Evolutionary conservation across 2,113 vertebrate genomes (phyloP), one percentile per base, ranked within the genome.

Genomic region (Macroglossus sobrinus): DNA sequence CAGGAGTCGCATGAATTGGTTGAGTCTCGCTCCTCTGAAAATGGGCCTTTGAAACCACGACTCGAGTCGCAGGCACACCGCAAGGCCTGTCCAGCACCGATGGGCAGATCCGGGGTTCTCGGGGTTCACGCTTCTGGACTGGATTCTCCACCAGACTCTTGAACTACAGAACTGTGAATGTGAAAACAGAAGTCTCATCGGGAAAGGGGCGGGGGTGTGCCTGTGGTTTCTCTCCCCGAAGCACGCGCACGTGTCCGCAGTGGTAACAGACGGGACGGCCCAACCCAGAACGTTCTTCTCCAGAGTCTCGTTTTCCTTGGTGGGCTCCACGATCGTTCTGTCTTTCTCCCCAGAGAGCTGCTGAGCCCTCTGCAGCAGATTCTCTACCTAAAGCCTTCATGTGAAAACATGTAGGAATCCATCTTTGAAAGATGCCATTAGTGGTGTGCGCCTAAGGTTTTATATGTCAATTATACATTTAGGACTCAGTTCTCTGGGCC

Each of bases 21-120:
- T 97, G 96, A 95, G 68, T 96, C 87, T 96, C 87, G 79, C 43
- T 97, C 80, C 79, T 98, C 96, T 95, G 91, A 97, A 98, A 96
- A 30, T 50, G 71, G 75, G 33, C 80, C 89, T 90, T 90, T 78
- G 80, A 86, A 84, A 93, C 55, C 75, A 53, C 64, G 40, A 64
- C 30, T 19, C 40, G 74, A 59, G 88, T 93, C 96, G 93, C 24
- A 84, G 91, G 95, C 97, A 95, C 95, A 92, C 50, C 47, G 66
- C 97, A 40, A 68, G 33, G 18, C 81, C 75, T 63, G 68, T 95
- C 87, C 40, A 87, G 91, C 53, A 28, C 61, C 35, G 79, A 94
- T 86, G 50, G 45, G 94, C 59, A 93, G 92, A 97, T 78, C 28
- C 40, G 92, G 38, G 53, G 82, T 86, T 89, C 8, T 57, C 63